Evolutionary conservation across 1,140 invertebrate species (phyloP).

Genomic region (Rhysida immarginata): DNA sequence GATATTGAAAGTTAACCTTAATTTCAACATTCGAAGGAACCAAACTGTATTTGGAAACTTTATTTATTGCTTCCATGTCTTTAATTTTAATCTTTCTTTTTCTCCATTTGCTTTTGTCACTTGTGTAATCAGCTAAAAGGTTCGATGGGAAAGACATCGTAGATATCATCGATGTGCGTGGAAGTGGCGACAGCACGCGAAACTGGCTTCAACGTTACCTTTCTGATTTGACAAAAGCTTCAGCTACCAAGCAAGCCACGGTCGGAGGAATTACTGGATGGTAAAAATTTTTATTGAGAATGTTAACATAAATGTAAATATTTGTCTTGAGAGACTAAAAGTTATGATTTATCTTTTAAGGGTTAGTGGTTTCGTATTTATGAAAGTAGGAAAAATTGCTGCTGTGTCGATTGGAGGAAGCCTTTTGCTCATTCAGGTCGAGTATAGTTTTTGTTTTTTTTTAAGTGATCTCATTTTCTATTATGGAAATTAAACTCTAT

Average conservation of each 20-base stretch:
- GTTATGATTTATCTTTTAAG: conserved; percentile 42
- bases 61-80: too few relatives aligned
- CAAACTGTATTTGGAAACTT: too few relatives aligned
- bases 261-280: conserved; percentile 76
- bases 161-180: conserved; percentile 31
- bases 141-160: conserved; percentile 13
- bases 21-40: too few relatives aligned
- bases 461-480: too few relatives aligned
- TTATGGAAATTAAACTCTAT: too few relatives aligned
- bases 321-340: too few relatives aligned
- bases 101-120: too few relatives aligned
- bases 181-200: conserved; percentile 46
- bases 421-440: conserved; percentile 72
- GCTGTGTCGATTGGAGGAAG: conserved; percentile 75
- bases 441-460: too few relatives aligned
- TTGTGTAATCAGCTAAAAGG: too few relatives aligned
- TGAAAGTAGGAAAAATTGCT: conserved; percentile 81
- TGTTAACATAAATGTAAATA: too few relatives aligned
- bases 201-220: conserved; percentile 52
- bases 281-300: conserved; percentile 34
- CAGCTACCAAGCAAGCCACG: conserved; percentile 68
- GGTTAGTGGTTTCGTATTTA: conserved; percentile 72
- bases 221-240: conserved; percentile 60
- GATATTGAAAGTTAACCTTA: too few relatives aligned
- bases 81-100: too few relatives aligned